phyloP scores from a whole-genome alignment of 2,888 invertebrate species.

The Anodontia alba region DNA sequence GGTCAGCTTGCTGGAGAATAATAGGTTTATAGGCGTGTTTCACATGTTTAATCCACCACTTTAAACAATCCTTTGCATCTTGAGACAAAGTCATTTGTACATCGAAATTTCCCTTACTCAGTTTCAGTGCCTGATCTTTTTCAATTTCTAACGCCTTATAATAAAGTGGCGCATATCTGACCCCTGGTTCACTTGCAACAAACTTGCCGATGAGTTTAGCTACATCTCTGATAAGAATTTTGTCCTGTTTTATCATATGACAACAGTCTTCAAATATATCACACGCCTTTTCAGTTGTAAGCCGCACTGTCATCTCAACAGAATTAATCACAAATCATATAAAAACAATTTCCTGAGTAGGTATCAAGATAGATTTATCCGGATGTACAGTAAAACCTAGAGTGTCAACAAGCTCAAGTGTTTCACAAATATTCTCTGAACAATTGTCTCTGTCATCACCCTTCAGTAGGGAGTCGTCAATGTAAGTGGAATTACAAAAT shows the following conservation, averaged over 20 bases:
- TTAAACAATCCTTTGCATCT: too few relatives aligned
- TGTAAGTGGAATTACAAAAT: too few relatives aligned
- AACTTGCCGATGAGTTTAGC: background rate
- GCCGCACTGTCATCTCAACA: background rate
- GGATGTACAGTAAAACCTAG: conserved; percentile 20
- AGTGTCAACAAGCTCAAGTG: background rate
- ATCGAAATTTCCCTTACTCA: too few relatives aligned
- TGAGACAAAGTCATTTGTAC: too few relatives aligned
- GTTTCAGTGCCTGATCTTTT: too few relatives aligned
- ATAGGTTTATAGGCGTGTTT: too few relatives aligned
- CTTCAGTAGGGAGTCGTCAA: conserved; percentile 32
- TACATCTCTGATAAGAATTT: background rate
- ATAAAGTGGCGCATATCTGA: too few relatives aligned
- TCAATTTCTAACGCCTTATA: background rate
- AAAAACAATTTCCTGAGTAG: conserved; percentile 24
- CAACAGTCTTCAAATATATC: background rate
- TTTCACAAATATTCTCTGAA: background rate
- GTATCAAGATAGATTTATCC: conserved; percentile 13
- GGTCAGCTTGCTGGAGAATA: background rate
- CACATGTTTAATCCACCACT: too few relatives aligned
- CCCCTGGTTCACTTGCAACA: background rate
- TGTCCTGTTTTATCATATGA: too few relatives aligned
- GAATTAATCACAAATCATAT: conserved; percentile 20
- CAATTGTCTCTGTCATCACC: background rate
- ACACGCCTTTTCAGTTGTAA: background rate